phyloP scores from a whole-genome alignment of 2,113 vertebrate genomes.

The Ardeotis arabs region DNA sequence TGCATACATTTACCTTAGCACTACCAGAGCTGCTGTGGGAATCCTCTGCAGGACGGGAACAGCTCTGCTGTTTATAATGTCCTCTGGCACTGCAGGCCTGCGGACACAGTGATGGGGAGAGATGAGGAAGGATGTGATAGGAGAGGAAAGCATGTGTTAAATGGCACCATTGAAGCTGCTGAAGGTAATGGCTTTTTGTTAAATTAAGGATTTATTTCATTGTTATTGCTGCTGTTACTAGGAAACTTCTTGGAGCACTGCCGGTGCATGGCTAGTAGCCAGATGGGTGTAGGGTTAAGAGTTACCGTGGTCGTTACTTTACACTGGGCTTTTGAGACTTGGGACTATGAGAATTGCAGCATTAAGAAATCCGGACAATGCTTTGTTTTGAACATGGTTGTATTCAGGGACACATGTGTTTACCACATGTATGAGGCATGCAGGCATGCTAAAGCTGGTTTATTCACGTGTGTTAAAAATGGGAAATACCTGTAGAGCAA shows the following conservation, averaged over 20 bases:
- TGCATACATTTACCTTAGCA: neutral
- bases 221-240: neutral
- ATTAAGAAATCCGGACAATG: neutral
- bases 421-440: neutral
- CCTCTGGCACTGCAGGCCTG: neutral
- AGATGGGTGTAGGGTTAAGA: neutral
- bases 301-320: neutral
- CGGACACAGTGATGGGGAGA: neutral
- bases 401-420: accelerated
- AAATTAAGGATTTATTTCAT: neutral
- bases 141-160: neutral
- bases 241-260: neutral
- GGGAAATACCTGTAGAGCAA: neutral
- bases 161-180: neutral
- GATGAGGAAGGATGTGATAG: neutral
- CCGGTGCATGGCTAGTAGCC: neutral
- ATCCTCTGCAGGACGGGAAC: neutral
- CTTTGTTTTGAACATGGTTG: neutral
- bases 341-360: neutral
- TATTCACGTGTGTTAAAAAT: neutral
- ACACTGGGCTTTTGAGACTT: neutral
- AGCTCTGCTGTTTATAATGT: neutral
- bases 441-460: neutral
- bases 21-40: neutral
- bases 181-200: neutral